A percentile compares a stretch with the other conserved stretches of the same genome.
Conservation (phyloP, 1,140 invertebrate genomes). For the Drosophila quadrilineata region DNA sequence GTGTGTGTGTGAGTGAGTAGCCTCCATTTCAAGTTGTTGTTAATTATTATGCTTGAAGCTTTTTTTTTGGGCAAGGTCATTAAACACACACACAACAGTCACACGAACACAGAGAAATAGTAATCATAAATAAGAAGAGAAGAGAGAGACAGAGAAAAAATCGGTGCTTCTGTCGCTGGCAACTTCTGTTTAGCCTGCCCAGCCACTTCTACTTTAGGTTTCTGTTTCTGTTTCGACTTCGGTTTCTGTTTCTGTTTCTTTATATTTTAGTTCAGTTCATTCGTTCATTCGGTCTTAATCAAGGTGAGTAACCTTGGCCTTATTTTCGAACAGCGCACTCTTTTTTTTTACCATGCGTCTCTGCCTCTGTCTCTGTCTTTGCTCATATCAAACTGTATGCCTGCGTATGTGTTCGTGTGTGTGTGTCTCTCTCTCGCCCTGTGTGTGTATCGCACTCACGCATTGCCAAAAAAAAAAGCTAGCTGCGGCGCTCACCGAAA, state of each 20-base stretch:
- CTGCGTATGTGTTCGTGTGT: slow-evolving; percentile 19
- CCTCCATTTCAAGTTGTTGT: slow-evolving; percentile 52
- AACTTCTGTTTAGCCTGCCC: slow-evolving; percentile 34
- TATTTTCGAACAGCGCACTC: slow-evolving; percentile 79
- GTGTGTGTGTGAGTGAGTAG: no score
- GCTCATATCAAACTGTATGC: no score
- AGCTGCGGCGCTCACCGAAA: slow-evolving; percentile 48
- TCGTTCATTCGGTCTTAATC: slow-evolving; percentile 79
- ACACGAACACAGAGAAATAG: neutral
- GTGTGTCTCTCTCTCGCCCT: slow-evolving; percentile 3
- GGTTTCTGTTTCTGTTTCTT: no score
- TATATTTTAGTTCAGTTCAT: slow-evolving; percentile 51
- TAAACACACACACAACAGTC: slow-evolving; percentile 31
- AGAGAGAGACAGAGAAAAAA: no score
- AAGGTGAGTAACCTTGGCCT: slow-evolving; percentile 81
- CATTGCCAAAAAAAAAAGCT: slow-evolving; percentile 67
- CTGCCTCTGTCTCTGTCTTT: no score
- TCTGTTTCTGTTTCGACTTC: no score
- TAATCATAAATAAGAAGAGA: slow-evolving; percentile 18
- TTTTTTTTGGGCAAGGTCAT: slow-evolving; percentile 74
- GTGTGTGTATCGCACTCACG: slow-evolving; percentile 57
- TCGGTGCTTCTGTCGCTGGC: slow-evolving; percentile 21
- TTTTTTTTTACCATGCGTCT: no score
- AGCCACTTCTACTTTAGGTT: slow-evolving; percentile 45
- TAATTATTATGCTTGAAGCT: slow-evolving; percentile 78